Conservation (phyloP, 2,797 vertebrate genomes). For the Catostomus latipinnis region DNA sequence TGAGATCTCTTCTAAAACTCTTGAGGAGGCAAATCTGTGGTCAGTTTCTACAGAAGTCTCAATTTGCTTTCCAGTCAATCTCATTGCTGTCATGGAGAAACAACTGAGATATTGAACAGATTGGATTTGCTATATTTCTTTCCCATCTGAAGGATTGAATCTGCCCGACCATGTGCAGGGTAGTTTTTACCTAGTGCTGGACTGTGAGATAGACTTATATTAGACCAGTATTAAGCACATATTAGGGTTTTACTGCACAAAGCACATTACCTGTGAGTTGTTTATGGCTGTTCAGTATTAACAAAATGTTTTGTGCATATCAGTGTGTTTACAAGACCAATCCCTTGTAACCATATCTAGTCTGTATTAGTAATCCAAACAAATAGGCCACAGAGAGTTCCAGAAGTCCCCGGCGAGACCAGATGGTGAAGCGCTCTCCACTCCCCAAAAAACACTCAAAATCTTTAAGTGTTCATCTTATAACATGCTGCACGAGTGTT, state of each 20-base stretch:
- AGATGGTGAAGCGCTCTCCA: constrained; percentile 50
- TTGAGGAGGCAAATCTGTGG: no score
- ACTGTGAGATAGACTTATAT: constrained; percentile 5
- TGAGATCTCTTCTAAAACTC: no score
- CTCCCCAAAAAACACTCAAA: constrained; percentile 14
- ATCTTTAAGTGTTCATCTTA: constrained; percentile 64
- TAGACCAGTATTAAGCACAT: constrained; percentile 10
- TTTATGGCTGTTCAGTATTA: neutral
- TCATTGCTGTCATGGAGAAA: neutral
- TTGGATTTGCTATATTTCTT: neutral
- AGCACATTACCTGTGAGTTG: neutral
- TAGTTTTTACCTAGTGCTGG: neutral
- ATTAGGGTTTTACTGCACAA: constrained; percentile 6
- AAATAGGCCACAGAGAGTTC: constrained; percentile 26
- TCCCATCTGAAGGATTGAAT: neutral
- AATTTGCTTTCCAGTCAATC: neutral
- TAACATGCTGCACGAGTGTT: no score
- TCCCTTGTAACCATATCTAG: constrained; percentile 21
- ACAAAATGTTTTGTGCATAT: neutral
- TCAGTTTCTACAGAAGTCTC: no score
- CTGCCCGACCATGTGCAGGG: neutral
- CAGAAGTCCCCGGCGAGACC: constrained; percentile 45
- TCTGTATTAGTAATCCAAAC: constrained; percentile 14
- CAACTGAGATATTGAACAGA: neutral
- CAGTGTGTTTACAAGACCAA: constrained; percentile 3